Percentiles rank a stretch among this genome's conserved stretches.
Conservation (phyloP, 1,140 invertebrate species). For the Chymomyza costata region DNA sequence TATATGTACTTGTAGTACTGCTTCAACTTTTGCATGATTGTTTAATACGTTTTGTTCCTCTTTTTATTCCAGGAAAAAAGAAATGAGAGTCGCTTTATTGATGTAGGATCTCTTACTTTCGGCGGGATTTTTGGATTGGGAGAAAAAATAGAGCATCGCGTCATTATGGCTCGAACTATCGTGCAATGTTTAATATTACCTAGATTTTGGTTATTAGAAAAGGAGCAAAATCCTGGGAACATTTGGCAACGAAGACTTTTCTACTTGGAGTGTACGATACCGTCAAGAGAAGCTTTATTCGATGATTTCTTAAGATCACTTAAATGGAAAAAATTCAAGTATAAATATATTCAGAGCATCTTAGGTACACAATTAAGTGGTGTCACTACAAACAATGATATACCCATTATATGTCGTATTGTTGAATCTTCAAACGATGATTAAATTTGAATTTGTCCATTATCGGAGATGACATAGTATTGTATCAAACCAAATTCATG, state of each 20-base stretch:
- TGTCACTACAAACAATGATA: slow-evolving; percentile 38
- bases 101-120: slow-evolving; percentile 61
- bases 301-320: slow-evolving; percentile 75
- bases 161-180: slow-evolving; percentile 76
- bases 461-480: no score
- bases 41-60: neutral
- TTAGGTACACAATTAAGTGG: slow-evolving; percentile 5
- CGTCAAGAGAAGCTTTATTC: slow-evolving; percentile 76
- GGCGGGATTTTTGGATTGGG: slow-evolving; percentile 75
- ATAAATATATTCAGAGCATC: slow-evolving; percentile 66
- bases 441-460: slow-evolving; percentile 9
- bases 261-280: slow-evolving; percentile 78
- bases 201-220: slow-evolving; percentile 77
- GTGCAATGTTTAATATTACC: slow-evolving; percentile 78
- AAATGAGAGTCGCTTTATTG: slow-evolving; percentile 58
- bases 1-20: no score
- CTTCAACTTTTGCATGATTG: neutral
- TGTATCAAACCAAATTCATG: no score
- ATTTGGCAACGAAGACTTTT: slow-evolving; percentile 78
- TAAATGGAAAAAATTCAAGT: slow-evolving; percentile 77
- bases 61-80: slow-evolving; percentile 6
- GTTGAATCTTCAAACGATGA: slow-evolving; percentile 27
- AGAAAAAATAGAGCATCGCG: slow-evolving; percentile 77
- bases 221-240: slow-evolving; percentile 77
- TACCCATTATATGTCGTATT: slow-evolving; percentile 68